Percentiles rank a stretch among this genome's conserved stretches.
These are phyloP conservation scores for Amniataba percoides DNA, from an alignment of 2,797 vertebrate genomes.

Conservation along the genomic window DNA sequence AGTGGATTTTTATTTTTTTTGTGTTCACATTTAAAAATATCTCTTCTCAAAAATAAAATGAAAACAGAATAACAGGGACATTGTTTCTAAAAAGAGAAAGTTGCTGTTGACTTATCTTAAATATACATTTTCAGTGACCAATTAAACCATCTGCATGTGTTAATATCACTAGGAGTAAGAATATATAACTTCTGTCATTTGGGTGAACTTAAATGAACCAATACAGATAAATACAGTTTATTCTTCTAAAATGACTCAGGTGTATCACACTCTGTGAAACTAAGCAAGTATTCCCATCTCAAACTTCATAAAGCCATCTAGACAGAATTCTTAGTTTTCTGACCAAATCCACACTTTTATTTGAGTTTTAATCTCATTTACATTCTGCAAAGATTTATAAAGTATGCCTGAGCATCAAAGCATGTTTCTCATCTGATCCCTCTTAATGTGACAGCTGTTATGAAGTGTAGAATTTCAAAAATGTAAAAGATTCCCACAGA, in stretches of 20 bases:
- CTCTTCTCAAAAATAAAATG: neutral
- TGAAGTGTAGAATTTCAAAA: conserved; percentile 75
- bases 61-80: too few relatives aligned
- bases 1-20: neutral
- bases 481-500: conserved; percentile 82
- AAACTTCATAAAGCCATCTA: conserved; percentile 38
- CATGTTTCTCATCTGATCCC: conserved; percentile 75
- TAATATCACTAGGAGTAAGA: neutral
- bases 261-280: conserved; percentile 32
- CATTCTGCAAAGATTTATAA: conserved; percentile 69
- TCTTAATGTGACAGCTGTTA: conserved; percentile 78
- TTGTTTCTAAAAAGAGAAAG: neutral
- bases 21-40: neutral
- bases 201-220: neutral
- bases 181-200: neutral
- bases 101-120: neutral
- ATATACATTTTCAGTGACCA: neutral
- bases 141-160: neutral
- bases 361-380: conserved; percentile 70
- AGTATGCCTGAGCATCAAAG: conserved; percentile 79
- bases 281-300: conserved; percentile 10
- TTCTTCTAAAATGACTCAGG: conserved; percentile 13
- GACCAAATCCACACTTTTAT: conserved; percentile 65
- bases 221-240: neutral
- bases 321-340: conserved; percentile 37